phyloP scores from a whole-genome alignment of 2,888 invertebrate genomes.

The Troglohyphantes excavatus region DNA sequence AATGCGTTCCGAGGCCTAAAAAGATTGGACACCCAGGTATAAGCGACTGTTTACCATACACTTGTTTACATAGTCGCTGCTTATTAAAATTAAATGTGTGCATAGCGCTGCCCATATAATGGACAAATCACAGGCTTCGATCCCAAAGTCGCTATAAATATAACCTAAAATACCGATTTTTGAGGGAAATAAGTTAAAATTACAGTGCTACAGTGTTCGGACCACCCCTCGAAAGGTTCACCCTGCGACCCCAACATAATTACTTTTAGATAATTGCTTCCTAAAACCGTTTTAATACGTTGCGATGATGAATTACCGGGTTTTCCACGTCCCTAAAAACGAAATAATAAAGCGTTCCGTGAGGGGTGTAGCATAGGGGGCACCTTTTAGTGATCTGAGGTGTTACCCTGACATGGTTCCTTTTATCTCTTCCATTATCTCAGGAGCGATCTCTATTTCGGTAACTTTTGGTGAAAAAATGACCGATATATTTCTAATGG shows the following conservation, averaged over 20 bases:
- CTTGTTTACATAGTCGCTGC: not conserved
- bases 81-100: not conserved
- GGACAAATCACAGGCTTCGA: not conserved
- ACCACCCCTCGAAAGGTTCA: slow-evolving; percentile 41
- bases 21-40: not conserved
- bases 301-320: slow-evolving; percentile 35
- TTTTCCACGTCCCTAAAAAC: not conserved
- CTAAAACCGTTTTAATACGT: slow-evolving; percentile 23
- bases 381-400: not conserved
- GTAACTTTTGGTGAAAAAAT: no score
- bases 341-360: not conserved
- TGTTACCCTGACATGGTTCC: not conserved
- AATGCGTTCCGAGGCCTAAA: no score
- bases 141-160: not conserved
- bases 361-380: not conserved
- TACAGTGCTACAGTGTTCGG: not conserved
- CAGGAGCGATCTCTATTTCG: not conserved
- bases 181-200: slow-evolving; percentile 3
- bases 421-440: not conserved
- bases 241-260: slow-evolving; percentile 19
- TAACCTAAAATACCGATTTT: slow-evolving; percentile 16
- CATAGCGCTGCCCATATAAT: not conserved
- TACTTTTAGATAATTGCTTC: slow-evolving; percentile 54
- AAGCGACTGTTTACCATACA: no score
- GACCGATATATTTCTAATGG: no score